Evolutionary conservation across 2,113 vertebrate species (phyloP).

Genomic region (Lepus europaeus): DNA sequence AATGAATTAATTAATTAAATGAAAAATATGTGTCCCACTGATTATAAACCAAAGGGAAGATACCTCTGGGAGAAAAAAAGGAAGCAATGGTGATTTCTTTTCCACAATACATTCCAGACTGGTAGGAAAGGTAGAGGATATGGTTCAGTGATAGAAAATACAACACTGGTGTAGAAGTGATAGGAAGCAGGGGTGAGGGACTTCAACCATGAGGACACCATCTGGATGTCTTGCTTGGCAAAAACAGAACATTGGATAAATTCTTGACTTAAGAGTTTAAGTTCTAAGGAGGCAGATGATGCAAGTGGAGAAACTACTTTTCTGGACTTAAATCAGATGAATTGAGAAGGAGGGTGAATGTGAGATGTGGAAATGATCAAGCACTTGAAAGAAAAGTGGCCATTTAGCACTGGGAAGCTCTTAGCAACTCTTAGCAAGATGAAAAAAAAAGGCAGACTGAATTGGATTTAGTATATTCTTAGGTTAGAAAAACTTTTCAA

Average conservation of each 20-base stretch:
- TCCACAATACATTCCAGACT: not conserved
- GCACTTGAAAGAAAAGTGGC: constrained; percentile 67
- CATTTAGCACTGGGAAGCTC: constrained; percentile 47
- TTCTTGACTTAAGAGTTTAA: constrained; percentile 78
- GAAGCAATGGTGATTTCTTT: not conserved
- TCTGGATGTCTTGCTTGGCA: constrained; percentile 77
- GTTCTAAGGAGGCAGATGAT: constrained; percentile 75
- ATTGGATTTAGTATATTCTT: not conserved
- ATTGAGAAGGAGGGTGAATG: constrained; percentile 19
- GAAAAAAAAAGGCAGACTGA: not conserved
- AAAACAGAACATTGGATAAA: constrained; percentile 67
- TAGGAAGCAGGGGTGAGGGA: constrained; percentile 16
- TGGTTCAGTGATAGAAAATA: constrained; percentile 53
- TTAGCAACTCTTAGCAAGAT: constrained; percentile 46
- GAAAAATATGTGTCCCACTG: not conserved
- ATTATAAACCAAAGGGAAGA: not conserved
- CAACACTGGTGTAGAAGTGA: constrained; percentile 27
- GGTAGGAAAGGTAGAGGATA: constrained; percentile 42
- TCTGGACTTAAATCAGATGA: constrained; percentile 72
- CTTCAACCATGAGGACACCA: constrained; percentile 77
- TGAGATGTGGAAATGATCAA: constrained; percentile 68
- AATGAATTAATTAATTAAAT: too few relatives aligned
- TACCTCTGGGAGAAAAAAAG: not conserved
- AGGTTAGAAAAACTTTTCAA: constrained; percentile 19
- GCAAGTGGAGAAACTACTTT: constrained; percentile 76